Evolutionary conservation across 1,140 invertebrate species (phyloP).

Genomic region (Zophobas morio): DNA sequence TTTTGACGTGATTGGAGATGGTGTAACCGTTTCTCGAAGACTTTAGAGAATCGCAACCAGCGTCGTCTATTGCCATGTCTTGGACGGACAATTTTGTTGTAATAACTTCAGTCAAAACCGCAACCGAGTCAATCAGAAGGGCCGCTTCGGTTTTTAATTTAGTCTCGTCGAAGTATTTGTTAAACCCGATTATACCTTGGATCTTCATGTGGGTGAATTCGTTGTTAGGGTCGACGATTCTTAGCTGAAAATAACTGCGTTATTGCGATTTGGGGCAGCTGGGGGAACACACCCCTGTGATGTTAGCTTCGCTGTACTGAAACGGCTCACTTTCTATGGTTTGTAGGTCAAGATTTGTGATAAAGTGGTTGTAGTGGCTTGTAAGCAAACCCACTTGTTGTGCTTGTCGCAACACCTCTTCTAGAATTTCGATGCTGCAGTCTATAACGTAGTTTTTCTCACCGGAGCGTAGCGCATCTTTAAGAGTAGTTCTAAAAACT

Average conservation of each 20-base stretch:
- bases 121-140: too few relatives aligned
- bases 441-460: constrained; percentile 58
- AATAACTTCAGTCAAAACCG: background rate
- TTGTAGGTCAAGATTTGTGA: constrained; percentile 86
- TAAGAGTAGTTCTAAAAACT: constrained; percentile 56
- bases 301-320: constrained; percentile 86
- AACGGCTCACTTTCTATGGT: constrained; percentile 85
- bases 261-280: too few relatives aligned
- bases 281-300: constrained; percentile 73
- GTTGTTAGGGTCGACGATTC: too few relatives aligned
- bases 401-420: constrained; percentile 68
- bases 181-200: too few relatives aligned
- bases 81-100: background rate
- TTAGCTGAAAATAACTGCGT: too few relatives aligned
- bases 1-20: constrained; percentile 27
- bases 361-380: constrained; percentile 80
- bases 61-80: background rate
- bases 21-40: background rate
- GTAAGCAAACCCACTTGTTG: constrained; percentile 90
- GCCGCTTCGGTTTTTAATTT: too few relatives aligned
- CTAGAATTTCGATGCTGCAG: constrained; percentile 56
- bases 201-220: too few relatives aligned
- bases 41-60: constrained; percentile 11
- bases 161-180: too few relatives aligned
- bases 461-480: constrained; percentile 54